Percentiles rank a stretch among this genome's conserved stretches.
Evolutionary conservation across 2,797 vertebrate species (phyloP).

Genomic region (Tapera naevia): DNA sequence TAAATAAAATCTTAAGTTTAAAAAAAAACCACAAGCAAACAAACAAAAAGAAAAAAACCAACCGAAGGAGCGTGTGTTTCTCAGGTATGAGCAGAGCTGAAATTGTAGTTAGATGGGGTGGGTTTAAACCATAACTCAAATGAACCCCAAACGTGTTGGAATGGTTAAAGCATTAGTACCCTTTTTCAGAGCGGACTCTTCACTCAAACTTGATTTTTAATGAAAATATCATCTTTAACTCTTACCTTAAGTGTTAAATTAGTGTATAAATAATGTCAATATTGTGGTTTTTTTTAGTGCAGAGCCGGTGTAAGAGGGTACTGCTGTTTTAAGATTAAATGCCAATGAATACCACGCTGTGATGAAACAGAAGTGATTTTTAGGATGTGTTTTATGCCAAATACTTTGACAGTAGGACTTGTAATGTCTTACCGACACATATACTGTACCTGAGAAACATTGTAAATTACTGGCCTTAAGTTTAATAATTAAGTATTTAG

Average conservation of each 20-base stretch:
- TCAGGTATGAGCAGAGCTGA: constrained; percentile 85
- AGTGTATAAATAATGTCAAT: background rate
- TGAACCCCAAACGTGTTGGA: constrained; percentile 17
- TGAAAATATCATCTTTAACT: background rate
- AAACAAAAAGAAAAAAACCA: background rate
- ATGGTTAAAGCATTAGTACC: constrained; percentile 70
- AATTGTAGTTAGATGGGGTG: constrained; percentile 53
- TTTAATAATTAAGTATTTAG: constrained; percentile 81
- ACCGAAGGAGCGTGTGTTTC: constrained; percentile 85
- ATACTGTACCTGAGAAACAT: constrained; percentile 95
- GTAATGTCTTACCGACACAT: constrained; percentile 24
- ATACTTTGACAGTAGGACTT: constrained; percentile 23
- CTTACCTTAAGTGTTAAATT: background rate
- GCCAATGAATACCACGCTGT: background rate
- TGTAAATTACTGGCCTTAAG: constrained; percentile 80
- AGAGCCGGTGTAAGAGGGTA: constrained; percentile 44
- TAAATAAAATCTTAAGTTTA: constrained; percentile 73
- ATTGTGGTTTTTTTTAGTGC: background rate
- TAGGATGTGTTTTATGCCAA: constrained; percentile 20
- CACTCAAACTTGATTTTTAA: background rate
- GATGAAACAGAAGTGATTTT: background rate
- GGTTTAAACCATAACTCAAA: constrained; percentile 55
- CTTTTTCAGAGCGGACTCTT: constrained; percentile 64
- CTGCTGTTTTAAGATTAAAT: constrained; percentile 45
- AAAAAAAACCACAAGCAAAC: background rate